phyloP scores from a whole-genome alignment of 1,140 invertebrate genomes.

The Phymorhynchus buccinoides region DNA sequence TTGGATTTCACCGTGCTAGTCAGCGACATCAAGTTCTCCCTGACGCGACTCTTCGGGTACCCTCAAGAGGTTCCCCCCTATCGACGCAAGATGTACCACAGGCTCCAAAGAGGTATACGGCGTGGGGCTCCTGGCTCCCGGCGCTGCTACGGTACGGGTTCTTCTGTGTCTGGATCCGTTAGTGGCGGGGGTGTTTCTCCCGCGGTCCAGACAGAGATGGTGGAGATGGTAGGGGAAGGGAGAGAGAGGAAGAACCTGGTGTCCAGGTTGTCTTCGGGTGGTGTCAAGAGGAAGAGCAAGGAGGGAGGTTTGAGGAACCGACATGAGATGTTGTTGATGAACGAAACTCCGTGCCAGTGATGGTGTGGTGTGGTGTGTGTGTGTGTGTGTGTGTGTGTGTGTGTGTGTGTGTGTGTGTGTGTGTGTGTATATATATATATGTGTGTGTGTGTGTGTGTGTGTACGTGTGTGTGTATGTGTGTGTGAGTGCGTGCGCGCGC shows the following conservation, averaged over 20 bases:
- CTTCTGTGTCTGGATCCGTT: background rate
- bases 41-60: background rate
- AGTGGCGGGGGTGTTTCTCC: background rate
- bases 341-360: background rate
- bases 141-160: background rate
- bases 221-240: background rate
- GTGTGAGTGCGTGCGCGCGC: no score
- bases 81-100: no score
- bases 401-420: no score
- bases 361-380: background rate
- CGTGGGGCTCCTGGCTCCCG: background rate
- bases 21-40: background rate
- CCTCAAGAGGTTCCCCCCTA: background rate
- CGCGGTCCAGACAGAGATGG: background rate
- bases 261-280: background rate
- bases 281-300: background rate
- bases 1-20: conserved; percentile 7
- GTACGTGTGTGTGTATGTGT: no score
- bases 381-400: no score
- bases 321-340: background rate
- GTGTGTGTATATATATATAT: no score
- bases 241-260: background rate
- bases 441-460: no score
- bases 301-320: background rate
- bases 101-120: background rate